These are phyloP conservation scores for Cheiracanthium punctorium DNA, from an alignment of 2,888 invertebrate genomes.

Conservation along the genomic window DNA sequence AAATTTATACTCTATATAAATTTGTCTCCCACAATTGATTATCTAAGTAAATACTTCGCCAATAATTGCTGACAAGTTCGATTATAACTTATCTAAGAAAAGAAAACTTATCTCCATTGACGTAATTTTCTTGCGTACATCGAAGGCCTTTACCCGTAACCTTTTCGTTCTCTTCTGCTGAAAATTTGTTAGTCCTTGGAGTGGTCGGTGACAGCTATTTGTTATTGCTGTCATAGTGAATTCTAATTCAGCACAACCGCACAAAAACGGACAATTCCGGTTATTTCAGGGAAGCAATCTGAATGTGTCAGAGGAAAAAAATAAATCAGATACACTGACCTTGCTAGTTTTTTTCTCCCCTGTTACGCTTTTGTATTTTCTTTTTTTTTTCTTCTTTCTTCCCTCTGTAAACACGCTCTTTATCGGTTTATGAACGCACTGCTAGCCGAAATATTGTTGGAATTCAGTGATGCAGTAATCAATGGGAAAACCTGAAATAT, in stretches of 20 bases:
- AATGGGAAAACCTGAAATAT: not conserved
- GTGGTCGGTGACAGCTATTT: not conserved
- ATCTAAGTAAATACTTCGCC: no score
- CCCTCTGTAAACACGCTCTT: not conserved
- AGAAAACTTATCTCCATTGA: no score
- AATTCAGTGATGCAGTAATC: not conserved
- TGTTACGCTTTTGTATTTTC: no score
- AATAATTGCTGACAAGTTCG: no score
- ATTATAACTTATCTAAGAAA: no score
- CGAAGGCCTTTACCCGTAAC: not conserved
- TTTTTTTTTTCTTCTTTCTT: no score
- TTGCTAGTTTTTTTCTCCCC: not conserved
- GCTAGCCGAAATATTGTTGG: slow-evolving; percentile 5
- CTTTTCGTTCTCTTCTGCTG: not conserved
- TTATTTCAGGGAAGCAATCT: slow-evolving; percentile 1
- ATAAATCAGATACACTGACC: not conserved
- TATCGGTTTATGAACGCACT: slow-evolving; percentile 4
- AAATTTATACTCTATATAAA: no score
- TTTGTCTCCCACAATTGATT: no score
- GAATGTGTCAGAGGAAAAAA: not conserved
- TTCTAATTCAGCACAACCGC: not conserved
- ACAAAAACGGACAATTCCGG: not conserved
- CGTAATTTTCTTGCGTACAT: no score
- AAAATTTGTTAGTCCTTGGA: no score
- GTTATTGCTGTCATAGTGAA: not conserved